Conservation (phyloP, 2,797 vertebrate species). For the Petrocephalus schoutedeni region DNA sequence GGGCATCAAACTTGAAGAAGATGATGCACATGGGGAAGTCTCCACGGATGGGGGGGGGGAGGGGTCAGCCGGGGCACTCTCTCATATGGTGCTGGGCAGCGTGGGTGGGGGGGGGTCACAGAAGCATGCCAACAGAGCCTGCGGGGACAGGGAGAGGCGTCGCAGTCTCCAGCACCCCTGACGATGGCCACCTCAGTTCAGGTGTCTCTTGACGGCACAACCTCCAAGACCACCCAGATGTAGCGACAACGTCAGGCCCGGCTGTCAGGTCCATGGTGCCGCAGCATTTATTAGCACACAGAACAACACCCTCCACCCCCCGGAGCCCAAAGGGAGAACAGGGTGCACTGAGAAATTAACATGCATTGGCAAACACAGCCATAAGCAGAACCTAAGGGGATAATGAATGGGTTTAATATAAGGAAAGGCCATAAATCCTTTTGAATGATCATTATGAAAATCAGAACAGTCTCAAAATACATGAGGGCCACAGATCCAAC, state of each 20-base stretch:
- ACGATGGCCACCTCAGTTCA: background rate
- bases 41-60: conserved; percentile 27
- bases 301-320: background rate
- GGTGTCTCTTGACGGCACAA: background rate
- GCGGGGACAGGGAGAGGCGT: conserved; percentile 17
- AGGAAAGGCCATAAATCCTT: background rate
- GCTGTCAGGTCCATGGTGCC: background rate
- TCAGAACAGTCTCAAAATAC: background rate
- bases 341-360: background rate
- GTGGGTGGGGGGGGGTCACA: conserved; percentile 17
- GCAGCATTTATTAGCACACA: background rate
- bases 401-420: background rate
- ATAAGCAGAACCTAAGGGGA: background rate
- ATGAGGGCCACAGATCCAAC: background rate
- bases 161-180: background rate
- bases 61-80: background rate
- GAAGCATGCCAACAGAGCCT: conserved; percentile 42
- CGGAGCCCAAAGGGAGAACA: background rate
- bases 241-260: background rate
- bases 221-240: background rate
- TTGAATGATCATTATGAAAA: background rate
- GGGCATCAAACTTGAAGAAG: conserved; percentile 95
- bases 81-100: conserved; percentile 40
- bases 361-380: background rate
- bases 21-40: conserved; percentile 88